Conservation (phyloP, 2,797 vertebrate genomes). For the Apogon hyalosoma region DNA sequence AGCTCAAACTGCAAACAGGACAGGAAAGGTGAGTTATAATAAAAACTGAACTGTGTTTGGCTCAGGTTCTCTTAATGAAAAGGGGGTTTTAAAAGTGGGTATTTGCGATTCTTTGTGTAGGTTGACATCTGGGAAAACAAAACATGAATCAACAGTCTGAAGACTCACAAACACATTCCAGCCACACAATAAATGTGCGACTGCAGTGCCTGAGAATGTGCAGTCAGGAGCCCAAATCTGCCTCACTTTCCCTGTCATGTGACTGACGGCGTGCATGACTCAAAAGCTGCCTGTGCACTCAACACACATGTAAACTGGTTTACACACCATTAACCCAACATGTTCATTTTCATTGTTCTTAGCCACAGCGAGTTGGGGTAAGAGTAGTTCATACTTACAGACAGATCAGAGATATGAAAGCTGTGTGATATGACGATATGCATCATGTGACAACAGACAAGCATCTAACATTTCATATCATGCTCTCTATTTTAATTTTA, state of each 20-base stretch:
- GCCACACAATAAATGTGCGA: conserved; percentile 38
- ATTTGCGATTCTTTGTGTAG: not conserved
- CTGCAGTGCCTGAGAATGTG: conserved; percentile 41
- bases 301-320: conserved; percentile 15
- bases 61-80: not conserved
- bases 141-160: conserved; percentile 30
- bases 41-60: not conserved
- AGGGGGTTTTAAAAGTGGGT: not conserved
- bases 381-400: conserved; percentile 35
- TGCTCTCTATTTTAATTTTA: too few relatives aligned
- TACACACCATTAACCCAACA: conserved; percentile 3
- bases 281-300: conserved; percentile 4
- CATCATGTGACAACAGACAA: too few relatives aligned
- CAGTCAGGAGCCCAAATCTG: conserved; percentile 55
- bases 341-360: not conserved
- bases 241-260: conserved; percentile 54
- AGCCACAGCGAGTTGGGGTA: not conserved
- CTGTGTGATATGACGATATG: too few relatives aligned
- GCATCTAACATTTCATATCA: too few relatives aligned
- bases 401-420: not conserved
- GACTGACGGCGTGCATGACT: conserved; percentile 42
- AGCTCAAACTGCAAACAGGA: not conserved
- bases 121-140: not conserved
- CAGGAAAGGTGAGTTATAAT: not conserved
- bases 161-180: conserved; percentile 43